A percentile compares a stretch with the other conserved stretches of the same genome.
Conservation (phyloP, 2,888 invertebrate genomes). For the Brassicogethes aeneus region DNA sequence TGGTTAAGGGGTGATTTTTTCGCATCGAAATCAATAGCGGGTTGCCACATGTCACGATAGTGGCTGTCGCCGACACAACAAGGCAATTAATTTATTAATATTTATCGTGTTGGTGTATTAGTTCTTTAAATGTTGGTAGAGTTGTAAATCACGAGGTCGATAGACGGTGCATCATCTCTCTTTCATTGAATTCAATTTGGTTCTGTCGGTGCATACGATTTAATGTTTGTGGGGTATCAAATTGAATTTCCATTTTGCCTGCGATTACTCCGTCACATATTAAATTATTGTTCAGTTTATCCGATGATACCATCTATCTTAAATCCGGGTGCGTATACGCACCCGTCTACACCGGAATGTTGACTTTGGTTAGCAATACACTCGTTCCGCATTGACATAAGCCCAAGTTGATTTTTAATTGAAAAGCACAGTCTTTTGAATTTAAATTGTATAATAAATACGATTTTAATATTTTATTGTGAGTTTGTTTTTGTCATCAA, state of each 20-base stretch:
- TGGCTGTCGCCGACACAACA: not conserved
- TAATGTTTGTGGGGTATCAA: not conserved
- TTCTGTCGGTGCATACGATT: not conserved
- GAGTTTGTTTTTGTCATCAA: too few species aligned
- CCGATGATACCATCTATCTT: not conserved
- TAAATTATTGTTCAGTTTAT: not conserved
- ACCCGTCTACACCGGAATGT: too few species aligned
- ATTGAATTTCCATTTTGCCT: not conserved
- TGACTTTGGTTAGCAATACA: too few species aligned
- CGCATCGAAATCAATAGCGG: too few species aligned
- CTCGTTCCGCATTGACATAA: too few species aligned
- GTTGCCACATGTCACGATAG: constrained; percentile 1
- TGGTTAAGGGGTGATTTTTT: too few species aligned
- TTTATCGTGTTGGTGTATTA: not conserved
- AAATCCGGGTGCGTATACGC: too few species aligned
- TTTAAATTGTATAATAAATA: too few species aligned
- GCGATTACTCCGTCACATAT: not conserved
- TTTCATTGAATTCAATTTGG: not conserved
- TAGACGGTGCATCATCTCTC: not conserved
- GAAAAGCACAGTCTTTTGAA: too few species aligned
- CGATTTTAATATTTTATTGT: too few species aligned
- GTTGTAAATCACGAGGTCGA: not conserved
- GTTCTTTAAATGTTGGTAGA: not conserved
- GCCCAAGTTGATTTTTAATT: too few species aligned
- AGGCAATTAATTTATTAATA: not conserved